Evolutionary conservation across 2,113 vertebrate genomes (phyloP).

Genomic region (Sylvia atricapilla): DNA sequence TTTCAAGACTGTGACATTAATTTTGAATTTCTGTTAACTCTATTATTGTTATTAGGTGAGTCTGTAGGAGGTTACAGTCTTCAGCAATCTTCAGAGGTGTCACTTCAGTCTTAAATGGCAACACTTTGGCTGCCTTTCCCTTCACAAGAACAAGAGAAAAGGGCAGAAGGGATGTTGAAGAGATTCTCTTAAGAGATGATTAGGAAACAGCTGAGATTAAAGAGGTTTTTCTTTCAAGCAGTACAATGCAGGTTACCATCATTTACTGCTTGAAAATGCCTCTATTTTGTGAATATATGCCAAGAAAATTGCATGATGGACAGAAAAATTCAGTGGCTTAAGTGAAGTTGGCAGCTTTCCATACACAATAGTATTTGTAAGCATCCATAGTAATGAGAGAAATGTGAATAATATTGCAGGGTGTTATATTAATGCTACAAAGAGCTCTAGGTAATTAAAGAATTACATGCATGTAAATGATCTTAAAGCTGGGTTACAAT

Average conservation of each 20-base stretch:
- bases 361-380: conserved; percentile 1
- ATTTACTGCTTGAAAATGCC: neutral
- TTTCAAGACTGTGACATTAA: neutral
- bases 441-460: conserved; percentile 20
- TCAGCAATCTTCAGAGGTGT: neutral
- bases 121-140: neutral
- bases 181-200: neutral
- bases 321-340: neutral
- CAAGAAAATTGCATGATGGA: neutral
- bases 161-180: neutral
- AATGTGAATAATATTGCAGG: neutral
- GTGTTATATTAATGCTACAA: neutral
- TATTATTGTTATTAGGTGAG: neutral
- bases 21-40: neutral
- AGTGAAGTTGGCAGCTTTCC: conserved; percentile 11
- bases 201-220: neutral
- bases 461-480: conserved; percentile 16
- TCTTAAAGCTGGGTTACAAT: conserved; percentile 1
- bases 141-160: neutral
- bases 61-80: neutral
- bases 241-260: neutral
- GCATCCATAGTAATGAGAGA: neutral
- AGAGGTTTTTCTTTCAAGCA: neutral
- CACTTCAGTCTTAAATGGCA: neutral
- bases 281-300: neutral